Conservation (phyloP, 1,140 invertebrate species). For the Pogonognathellus flavescens region DNA sequence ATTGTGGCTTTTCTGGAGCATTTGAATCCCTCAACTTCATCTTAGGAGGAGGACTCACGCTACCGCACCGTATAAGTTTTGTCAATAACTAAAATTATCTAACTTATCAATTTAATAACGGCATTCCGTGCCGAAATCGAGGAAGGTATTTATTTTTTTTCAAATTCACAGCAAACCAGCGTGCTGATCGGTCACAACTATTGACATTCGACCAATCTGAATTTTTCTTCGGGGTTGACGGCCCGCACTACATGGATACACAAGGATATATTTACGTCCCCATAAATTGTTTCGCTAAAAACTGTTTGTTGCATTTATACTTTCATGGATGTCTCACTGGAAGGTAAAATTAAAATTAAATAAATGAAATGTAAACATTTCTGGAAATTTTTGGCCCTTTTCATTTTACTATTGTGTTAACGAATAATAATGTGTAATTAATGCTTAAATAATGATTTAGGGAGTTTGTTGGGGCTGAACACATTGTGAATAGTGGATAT, state of each 20-base stretch:
- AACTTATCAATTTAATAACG: too few species aligned
- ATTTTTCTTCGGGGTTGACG: conserved; percentile 54
- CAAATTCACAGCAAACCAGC: not conserved
- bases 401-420: too few species aligned
- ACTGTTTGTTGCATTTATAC: conserved; percentile 63
- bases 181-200: not conserved
- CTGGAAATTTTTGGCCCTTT: too few species aligned
- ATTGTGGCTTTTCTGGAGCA: conserved; percentile 66
- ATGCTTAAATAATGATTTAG: too few species aligned
- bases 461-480: conserved; percentile 64
- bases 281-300: conserved; percentile 26
- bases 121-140: too few species aligned
- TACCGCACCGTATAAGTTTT: conserved; percentile 52
- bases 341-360: conserved; percentile 49
- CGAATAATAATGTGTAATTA: too few species aligned
- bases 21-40: conserved; percentile 64
- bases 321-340: conserved; percentile 64
- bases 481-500: conserved; percentile 61
- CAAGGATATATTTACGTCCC: conserved; percentile 63
- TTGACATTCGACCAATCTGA: conserved; percentile 62
- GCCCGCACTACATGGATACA: conserved; percentile 53
- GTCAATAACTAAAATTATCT: too few species aligned
- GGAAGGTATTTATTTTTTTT: too few species aligned
- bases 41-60: conserved; percentile 47
- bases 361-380: too few species aligned